Conservation (phyloP, 2,888 invertebrate species). For the Bellardia bayeri region DNA sequence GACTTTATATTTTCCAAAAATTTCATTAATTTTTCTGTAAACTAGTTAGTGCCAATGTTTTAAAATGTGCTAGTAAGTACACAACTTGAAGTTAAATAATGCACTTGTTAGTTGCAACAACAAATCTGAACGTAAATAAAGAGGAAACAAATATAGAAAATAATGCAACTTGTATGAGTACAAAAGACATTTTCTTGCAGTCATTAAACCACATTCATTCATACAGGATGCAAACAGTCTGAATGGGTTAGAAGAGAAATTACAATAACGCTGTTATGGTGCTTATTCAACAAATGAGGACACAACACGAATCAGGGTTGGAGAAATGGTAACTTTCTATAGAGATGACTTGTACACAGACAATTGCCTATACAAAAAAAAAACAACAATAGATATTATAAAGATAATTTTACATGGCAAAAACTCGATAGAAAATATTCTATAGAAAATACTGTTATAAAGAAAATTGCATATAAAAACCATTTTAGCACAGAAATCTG, state of each 20-base stretch:
- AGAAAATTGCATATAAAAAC: too few species aligned
- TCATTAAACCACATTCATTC: constrained; percentile 64
- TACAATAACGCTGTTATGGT: neutral
- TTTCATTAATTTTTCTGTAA: neutral
- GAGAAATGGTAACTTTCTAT: too few species aligned
- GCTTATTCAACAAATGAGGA: constrained; percentile 7
- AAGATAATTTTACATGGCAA: too few species aligned
- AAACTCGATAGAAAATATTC: too few species aligned
- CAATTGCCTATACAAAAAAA: too few species aligned
- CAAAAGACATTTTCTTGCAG: constrained; percentile 50
- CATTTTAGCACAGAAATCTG: too few species aligned
- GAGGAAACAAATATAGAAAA: constrained; percentile 35
- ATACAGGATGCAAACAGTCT: neutral
- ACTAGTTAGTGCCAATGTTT: constrained; percentile 6
- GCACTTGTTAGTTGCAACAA: constrained; percentile 22
- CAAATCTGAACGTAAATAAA: constrained; percentile 42
- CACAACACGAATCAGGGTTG: neutral
- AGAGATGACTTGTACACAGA: too few species aligned
- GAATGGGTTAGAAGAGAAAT: constrained; percentile 19
- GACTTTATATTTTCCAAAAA: neutral
- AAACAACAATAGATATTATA: too few species aligned
- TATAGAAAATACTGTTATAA: too few species aligned
- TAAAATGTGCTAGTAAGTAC: neutral
- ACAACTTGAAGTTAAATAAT: constrained; percentile 51
- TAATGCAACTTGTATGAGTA: neutral